Base-by-base conservation (phyloP, 2,888 invertebrate species). In the Dryadula phaetusa region DNA sequence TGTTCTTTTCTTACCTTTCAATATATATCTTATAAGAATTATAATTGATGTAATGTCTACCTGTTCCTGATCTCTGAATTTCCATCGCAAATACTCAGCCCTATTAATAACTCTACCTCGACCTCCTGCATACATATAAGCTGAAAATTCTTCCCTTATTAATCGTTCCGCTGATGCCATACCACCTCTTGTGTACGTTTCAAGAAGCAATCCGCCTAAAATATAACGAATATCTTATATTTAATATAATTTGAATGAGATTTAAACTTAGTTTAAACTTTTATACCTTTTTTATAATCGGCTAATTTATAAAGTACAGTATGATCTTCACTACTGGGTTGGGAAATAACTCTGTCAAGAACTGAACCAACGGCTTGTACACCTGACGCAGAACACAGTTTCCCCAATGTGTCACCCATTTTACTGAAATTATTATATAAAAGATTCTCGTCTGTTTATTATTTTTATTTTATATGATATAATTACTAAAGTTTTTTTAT, bases 81-180 rank as follows among this genome's bases (percentile, higher is more conserved):
- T 98, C 98, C 98, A 98, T 25, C 97, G 94, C 14, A 98, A 86
- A 80, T 97, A 98, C 81, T 98, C 98, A 0, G 97, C 96, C 28
- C 97, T 93, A 86, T 97, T 98, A 77, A 98, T 97, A 64, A 95
- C 94, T 80, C 97, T 95, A 0, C 98, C 98, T 76, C 96, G 95
- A 1, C 98, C 98, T 52, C 96, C 95, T 62, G 95, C 95, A 81
- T 98, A 98, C 96, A 97, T 97, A 79, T 98, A 95, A 8, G 97
- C 94, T 0, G 96, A 95, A 79, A 98, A 98, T 82, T 98, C 97
- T 70, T 97, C 97, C 8, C 95, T 94, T 62, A 98, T 96, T 62
- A 98, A 85, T 81, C 96, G 96, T 83, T 98, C 98, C 0, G 97
- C 97, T 64, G 97, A 96, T 14, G 93, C 84, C 84, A 97, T 96